Evolutionary conservation across 1,140 invertebrate genomes (phyloP).

Genomic region (Euglossa dilemma): DNA sequence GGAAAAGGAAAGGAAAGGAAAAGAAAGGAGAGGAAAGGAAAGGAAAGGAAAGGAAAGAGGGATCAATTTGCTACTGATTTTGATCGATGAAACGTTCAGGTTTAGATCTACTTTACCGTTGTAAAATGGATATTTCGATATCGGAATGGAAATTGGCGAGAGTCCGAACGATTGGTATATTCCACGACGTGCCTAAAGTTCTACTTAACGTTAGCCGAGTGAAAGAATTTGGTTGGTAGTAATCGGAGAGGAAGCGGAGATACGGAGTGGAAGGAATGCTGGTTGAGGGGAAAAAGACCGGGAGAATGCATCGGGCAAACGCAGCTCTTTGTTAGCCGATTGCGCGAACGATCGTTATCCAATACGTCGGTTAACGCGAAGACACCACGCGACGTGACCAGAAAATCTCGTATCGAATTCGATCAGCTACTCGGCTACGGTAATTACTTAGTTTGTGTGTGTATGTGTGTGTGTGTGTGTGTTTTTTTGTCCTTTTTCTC

Average conservation of each 20-base stretch:
- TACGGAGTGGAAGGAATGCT: not conserved
- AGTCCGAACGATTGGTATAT: not conserved
- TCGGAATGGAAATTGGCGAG: not conserved
- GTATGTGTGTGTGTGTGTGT: too few relatives aligned
- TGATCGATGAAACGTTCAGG: not conserved
- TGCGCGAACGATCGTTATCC: slow-evolving; percentile 26
- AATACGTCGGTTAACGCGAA: slow-evolving; percentile 28
- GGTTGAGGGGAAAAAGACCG: not conserved
- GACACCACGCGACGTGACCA: not conserved
- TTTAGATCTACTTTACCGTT: not conserved
- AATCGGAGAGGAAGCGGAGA: not conserved
- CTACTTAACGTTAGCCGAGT: too few relatives aligned
- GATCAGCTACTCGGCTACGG: slow-evolving; percentile 41
- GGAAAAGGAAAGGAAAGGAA: too few relatives aligned
- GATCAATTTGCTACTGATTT: not conserved
- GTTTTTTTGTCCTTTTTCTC: not conserved
- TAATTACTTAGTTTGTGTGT: slow-evolving; percentile 52
- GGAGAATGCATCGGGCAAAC: slow-evolving; percentile 13
- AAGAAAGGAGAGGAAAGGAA: too few relatives aligned
- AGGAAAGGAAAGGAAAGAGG: too few relatives aligned
- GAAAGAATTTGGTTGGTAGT: not conserved
- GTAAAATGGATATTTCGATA: not conserved
- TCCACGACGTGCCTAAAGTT: not conserved
- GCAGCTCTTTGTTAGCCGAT: not conserved
- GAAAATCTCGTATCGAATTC: slow-evolving; percentile 41